Conservation (phyloP, 2,888 invertebrate genomes). For the Cantharis flavilabris region DNA sequence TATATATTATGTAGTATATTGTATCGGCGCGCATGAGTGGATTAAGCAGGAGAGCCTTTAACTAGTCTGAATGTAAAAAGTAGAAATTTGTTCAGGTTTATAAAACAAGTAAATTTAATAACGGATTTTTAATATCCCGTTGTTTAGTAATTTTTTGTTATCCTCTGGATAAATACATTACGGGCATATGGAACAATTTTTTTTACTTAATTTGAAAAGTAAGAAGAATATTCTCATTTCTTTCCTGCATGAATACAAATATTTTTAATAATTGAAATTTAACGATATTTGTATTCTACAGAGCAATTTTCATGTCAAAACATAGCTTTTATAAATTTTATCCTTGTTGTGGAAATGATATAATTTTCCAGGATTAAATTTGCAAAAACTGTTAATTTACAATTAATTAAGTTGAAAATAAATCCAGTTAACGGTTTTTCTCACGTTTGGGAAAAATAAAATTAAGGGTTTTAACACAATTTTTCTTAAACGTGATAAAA, state of each 20-base stretch:
- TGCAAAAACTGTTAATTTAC: background rate
- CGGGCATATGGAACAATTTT: background rate
- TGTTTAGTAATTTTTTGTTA: background rate
- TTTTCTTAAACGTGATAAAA: conserved; percentile 9
- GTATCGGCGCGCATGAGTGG: no score
- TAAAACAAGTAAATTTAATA: no score
- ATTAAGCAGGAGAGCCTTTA: no score
- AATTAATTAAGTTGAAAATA: background rate
- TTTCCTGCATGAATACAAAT: background rate
- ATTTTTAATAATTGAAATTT: background rate
- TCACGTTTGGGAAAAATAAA: background rate
- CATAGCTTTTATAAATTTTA: background rate
- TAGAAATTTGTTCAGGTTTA: no score
- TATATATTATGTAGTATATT: no score
- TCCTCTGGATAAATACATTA: background rate
- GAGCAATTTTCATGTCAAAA: background rate
- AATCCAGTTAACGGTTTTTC: background rate
- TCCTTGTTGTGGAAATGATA: background rate
- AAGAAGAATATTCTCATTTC: background rate
- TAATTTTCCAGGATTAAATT: background rate
- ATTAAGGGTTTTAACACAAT: background rate
- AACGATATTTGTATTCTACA: background rate
- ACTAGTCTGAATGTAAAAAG: no score
- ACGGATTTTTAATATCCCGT: no score
- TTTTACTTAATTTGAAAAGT: background rate